Evolutionary conservation across 1,140 invertebrate species (phyloP).

Genomic region (Drosophila pseudoobscura): DNA sequence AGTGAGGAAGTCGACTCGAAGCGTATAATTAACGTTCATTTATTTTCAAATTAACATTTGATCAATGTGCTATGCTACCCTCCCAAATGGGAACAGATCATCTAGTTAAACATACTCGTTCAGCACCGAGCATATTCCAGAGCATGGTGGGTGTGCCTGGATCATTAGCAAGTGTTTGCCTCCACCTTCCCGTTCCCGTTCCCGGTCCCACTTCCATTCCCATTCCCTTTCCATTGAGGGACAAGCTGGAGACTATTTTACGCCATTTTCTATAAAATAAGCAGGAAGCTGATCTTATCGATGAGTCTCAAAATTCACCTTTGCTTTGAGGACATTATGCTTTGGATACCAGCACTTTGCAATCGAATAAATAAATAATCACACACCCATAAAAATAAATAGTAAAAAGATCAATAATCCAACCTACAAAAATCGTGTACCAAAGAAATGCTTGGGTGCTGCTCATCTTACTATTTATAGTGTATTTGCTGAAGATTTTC

Average conservation of each 20-base stretch:
- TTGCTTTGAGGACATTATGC: too few relatives aligned
- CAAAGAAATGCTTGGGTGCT: too few relatives aligned
- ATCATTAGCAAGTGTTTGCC: constrained; percentile 36
- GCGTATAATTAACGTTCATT: constrained; percentile 80
- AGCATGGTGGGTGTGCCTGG: constrained; percentile 15
- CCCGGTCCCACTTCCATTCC: constrained; percentile 4
- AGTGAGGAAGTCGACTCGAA: constrained; percentile 34
- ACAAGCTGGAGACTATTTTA: constrained; percentile 25
- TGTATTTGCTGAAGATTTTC: too few relatives aligned
- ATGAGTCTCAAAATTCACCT: neutral
- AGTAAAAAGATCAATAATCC: too few relatives aligned
- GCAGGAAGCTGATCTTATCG: neutral
- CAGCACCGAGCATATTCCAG: too few relatives aligned
- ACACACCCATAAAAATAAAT: too few relatives aligned
- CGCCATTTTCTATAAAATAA: constrained; percentile 25
- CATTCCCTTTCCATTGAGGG: too few relatives aligned
- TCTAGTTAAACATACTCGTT: neutral
- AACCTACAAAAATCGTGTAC: too few relatives aligned
- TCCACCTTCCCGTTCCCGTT: neutral
- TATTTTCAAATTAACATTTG: constrained; percentile 81
- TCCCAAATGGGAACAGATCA: constrained; percentile 6
- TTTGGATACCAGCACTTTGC: too few relatives aligned
- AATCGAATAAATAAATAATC: too few relatives aligned
- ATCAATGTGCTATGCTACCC: constrained; percentile 32
- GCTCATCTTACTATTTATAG: too few relatives aligned